Evolutionary conservation across 2,888 invertebrate species (phyloP).

Genomic region (Bembecia ichneumoniformis): DNA sequence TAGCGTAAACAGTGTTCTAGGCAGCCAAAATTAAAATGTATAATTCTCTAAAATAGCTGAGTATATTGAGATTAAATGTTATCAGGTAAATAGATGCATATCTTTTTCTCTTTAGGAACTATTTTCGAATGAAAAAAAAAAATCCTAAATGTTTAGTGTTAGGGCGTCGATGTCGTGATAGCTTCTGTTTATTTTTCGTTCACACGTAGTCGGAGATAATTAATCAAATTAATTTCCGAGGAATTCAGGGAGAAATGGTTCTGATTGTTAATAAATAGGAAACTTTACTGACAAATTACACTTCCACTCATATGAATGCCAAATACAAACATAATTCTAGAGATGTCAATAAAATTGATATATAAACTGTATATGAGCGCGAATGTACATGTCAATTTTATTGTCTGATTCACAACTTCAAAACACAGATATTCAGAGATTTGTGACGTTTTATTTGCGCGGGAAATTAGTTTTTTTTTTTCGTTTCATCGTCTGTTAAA

Average conservation of each 20-base stretch:
- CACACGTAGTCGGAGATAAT: conserved; percentile 3
- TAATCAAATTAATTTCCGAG: background rate
- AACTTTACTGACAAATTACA: conserved; percentile 27
- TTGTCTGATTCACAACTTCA: conserved; percentile 16
- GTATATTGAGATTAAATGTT: conserved; percentile 42
- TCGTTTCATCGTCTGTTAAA: too few relatives aligned
- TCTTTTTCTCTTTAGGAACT: conserved; percentile 64
- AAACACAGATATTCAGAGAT: background rate
- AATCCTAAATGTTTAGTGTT: conserved; percentile 49
- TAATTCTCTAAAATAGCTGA: conserved; percentile 49
- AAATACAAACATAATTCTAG: background rate
- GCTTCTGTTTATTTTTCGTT: conserved; percentile 28
- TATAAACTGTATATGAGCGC: background rate
- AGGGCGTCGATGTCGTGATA: conserved; percentile 65
- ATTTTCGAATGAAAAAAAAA: conserved; percentile 55
- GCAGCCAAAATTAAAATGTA: conserved; percentile 19
- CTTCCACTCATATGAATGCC: conserved; percentile 8
- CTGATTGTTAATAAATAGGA: background rate
- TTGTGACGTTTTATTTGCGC: background rate
- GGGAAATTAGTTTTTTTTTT: too few relatives aligned
- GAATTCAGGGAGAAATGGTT: background rate
- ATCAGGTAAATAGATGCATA: conserved; percentile 69
- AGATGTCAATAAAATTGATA: conserved; percentile 6
- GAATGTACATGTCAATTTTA: conserved; percentile 19
- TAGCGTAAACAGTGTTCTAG: conserved; percentile 50